phyloP scores from a whole-genome alignment of 2,888 invertebrate genomes.

The Drosophila nr. medialis region DNA sequence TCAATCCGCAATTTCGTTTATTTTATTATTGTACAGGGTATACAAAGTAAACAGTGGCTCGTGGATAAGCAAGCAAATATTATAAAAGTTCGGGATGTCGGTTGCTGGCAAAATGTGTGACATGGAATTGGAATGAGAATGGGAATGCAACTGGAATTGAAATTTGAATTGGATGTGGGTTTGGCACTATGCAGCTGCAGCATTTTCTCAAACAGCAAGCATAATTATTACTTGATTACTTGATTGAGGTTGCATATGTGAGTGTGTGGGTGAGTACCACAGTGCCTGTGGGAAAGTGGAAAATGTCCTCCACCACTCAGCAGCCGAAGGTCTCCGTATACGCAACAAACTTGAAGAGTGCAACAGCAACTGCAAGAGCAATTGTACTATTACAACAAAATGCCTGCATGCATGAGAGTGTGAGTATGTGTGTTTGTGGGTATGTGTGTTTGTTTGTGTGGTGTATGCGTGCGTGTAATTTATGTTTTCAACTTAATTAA shows the following conservation, averaged over 20 bases:
- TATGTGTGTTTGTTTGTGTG: constrained; percentile 33
- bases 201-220: constrained; percentile 44
- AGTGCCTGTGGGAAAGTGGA: constrained; percentile 26
- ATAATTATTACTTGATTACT: constrained; percentile 75
- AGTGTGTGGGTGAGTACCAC: constrained; percentile 17
- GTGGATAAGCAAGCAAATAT: constrained; percentile 9
- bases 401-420: constrained; percentile 23
- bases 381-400: constrained; percentile 56
- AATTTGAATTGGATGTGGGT: constrained; percentile 32
- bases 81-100: constrained; percentile 22
- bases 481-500: constrained; percentile 82
- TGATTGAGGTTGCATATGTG: constrained; percentile 50
- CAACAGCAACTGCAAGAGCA: constrained; percentile 28
- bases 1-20: too few species aligned
- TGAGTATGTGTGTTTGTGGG: constrained; percentile 13
- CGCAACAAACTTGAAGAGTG: constrained; percentile 47
- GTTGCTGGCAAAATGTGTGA: constrained; percentile 8
- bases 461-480: constrained; percentile 70
- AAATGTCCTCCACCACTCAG: constrained; percentile 1
- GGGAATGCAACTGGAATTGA: constrained; percentile 2
- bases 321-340: constrained; percentile 30
- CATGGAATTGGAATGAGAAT: constrained; percentile 7
- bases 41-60: background rate
- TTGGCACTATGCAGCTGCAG: constrained; percentile 28
- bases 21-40: background rate